A percentile compares a stretch with the other conserved stretches of the same genome.
phyloP scores from a whole-genome alignment of 2,888 invertebrate species.

The Lasius fuliginosus region DNA sequence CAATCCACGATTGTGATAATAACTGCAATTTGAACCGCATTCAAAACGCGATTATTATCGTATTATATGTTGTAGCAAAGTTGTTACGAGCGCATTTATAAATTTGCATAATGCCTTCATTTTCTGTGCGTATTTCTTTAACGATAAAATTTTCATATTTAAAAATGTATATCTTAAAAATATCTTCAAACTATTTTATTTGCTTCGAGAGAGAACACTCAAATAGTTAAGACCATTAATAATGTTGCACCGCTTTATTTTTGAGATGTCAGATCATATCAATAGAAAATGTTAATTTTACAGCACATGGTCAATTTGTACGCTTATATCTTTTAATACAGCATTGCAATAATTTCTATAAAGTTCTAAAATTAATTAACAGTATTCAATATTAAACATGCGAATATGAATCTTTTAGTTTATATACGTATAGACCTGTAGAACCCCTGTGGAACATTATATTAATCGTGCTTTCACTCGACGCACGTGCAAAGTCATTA shows the following conservation, averaged over 20 bases:
- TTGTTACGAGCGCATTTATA: neutral
- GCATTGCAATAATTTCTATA: neutral
- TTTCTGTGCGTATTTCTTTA: neutral
- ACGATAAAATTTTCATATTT: neutral
- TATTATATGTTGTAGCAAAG: neutral
- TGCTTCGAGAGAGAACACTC: neutral
- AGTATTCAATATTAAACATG: neutral
- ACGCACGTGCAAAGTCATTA: neutral
- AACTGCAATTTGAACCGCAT: neutral
- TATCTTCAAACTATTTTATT: neutral
- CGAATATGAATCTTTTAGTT: neutral
- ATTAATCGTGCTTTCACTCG: neutral
- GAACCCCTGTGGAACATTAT: neutral
- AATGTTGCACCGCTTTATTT: neutral
- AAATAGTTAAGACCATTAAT: neutral
- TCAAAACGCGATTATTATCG: neutral
- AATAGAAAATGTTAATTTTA: neutral
- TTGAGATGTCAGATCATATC: neutral
- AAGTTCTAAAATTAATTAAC: neutral
- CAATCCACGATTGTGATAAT: neutral
- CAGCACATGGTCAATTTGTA: neutral
- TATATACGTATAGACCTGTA: neutral
- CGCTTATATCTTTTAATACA: neutral
- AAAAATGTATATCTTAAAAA: neutral
- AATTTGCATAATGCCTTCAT: neutral